phyloP scores from a whole-genome alignment of 2,888 invertebrate genomes.

The Ganaspis brasiliensis region DNA sequence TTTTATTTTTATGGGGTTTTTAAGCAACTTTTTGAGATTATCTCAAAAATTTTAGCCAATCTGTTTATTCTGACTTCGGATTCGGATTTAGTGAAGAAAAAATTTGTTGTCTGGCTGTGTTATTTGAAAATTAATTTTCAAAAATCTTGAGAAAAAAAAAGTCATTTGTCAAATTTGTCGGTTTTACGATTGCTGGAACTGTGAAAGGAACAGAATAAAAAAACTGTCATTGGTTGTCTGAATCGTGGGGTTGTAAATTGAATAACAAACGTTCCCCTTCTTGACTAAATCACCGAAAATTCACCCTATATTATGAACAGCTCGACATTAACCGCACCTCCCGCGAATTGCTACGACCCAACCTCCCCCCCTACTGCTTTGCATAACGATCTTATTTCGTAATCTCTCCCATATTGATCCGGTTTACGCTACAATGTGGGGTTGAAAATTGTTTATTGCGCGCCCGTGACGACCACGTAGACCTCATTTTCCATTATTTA shows the following conservation, averaged over 20 bases:
- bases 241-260: constrained; percentile 73
- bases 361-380: constrained; percentile 68
- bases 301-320: constrained; percentile 71
- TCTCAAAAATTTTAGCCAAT: no score
- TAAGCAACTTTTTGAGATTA: no score
- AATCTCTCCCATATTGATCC: constrained; percentile 78
- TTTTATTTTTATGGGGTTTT: no score
- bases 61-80: no score
- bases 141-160: no score
- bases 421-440: constrained; percentile 62
- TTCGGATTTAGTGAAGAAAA: no score
- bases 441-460: constrained; percentile 64
- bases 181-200: not conserved
- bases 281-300: constrained; percentile 76
- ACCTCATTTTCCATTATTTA: constrained; percentile 20
- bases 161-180: no score
- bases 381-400: constrained; percentile 79
- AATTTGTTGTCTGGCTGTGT: no score
- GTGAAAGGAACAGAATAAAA: not conserved
- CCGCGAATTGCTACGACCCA: constrained; percentile 67
- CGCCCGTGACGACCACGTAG: constrained; percentile 17
- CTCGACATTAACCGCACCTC: constrained; percentile 77
- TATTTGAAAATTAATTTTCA: no score
- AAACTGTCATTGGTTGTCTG: constrained; percentile 68
- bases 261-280: constrained; percentile 79